Evolutionary conservation across 2,797 vertebrate genomes (phyloP), one percentile per base, ranked within the genome.

Genomic region (Argya squamiceps): DNA sequence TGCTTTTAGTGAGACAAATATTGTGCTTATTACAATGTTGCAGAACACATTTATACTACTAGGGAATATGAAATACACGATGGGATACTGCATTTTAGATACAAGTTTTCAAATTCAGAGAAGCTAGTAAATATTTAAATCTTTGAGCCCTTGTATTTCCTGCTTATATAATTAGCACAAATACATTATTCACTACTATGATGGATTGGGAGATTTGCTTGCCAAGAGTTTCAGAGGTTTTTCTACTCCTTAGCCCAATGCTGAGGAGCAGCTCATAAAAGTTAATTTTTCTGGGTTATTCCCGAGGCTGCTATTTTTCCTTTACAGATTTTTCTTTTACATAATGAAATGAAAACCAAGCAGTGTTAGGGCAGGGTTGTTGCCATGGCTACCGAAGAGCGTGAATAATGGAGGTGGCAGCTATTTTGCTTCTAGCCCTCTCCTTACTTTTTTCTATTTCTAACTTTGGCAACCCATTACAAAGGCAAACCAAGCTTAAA

Each of bases 261-360:
- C 55, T 69, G 36, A 78, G n/a, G 49, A 82, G 18, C 41, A 80
- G 43, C 11, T 46, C 58, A 58, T 27, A 60, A 65, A 76, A 46
- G 36, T 64, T 91, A 47, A 88, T 62, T 83, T 83, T 15, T 62
- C 56, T 36, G 43, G 22, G 14, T 55, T 81, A 44, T 32, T 80
- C 84, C 37, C 0, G 0, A 88, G 75, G 56, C 68, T 89, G 60
- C 44, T 77, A 3, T 18, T 84, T 91, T 87, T 74, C 37, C n/a
- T 47, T 87, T 71, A 68, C 1, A 63, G 74, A 30, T 44, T 62
- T 55, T 83, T 88, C 65, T 75, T 55, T 37, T 13, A n/a, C 29
- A 76, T 58, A 68, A 83, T 27, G 78, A 82, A 94, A 73, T 63
- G 49, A 92, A 84, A 95, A 89, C 44, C 46, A 69, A 92, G 56